Conservation (phyloP, 2,888 invertebrate species). For the Diabrotica balteata region DNA sequence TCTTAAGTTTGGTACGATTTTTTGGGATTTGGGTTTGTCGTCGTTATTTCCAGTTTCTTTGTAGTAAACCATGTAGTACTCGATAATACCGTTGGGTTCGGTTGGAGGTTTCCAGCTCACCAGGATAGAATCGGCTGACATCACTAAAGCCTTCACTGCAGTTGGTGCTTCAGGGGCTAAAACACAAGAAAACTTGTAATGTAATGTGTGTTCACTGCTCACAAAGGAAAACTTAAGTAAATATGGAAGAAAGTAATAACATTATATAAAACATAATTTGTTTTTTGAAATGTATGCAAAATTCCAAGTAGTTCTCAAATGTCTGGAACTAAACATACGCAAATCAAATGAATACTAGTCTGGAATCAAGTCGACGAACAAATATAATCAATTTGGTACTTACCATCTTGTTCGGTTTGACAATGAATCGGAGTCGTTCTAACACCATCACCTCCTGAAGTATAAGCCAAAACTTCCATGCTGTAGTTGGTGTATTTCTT, state of each 20-base stretch:
- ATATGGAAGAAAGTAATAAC: neutral
- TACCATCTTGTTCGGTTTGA: conserved; percentile 95
- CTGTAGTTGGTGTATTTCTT: conserved; percentile 97
- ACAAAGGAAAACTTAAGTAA: too few species aligned
- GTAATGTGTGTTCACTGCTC: too few species aligned
- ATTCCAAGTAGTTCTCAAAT: too few species aligned
- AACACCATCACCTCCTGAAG: conserved; percentile 94
- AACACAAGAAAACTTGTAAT: conserved; percentile 27
- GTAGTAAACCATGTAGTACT: conserved; percentile 90
- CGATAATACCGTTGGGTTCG: conserved; percentile 91
- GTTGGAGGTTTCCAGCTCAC: conserved; percentile 94
- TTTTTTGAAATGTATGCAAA: too few species aligned
- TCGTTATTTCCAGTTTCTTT: conserved; percentile 64
- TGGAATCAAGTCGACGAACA: too few species aligned
- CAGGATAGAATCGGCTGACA: conserved; percentile 89
- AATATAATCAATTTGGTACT: conserved; percentile 36
- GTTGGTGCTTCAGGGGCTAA: conserved; percentile 92
- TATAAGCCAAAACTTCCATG: conserved; percentile 94
- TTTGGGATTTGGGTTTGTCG: conserved; percentile 73
- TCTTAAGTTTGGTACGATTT: conserved; percentile 78
- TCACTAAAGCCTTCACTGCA: conserved; percentile 90
- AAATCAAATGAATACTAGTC: too few species aligned
- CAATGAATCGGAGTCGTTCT: conserved; percentile 87
- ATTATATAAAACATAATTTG: neutral
- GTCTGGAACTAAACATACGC: too few species aligned